These are phyloP conservation scores for Rhinopithecus roxellana DNA, from an alignment of 2,113 vertebrate genomes.

Conservation along the genomic window DNA sequence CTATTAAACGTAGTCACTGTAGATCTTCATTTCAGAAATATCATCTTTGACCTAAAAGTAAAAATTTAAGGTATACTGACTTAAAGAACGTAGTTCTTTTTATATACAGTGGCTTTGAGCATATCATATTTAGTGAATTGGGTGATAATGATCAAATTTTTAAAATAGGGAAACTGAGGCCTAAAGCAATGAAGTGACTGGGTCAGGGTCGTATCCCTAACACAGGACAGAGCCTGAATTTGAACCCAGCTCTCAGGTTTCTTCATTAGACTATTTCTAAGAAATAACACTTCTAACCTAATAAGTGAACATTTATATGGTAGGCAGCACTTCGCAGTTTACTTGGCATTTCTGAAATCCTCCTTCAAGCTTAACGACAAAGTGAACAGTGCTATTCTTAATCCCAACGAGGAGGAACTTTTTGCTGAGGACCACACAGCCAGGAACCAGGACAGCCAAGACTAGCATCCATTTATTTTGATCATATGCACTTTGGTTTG, in stretches of 20 bases:
- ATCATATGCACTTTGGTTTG: neutral
- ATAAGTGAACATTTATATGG: no score
- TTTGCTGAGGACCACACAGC: rapidly evolving
- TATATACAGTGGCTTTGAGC: neutral
- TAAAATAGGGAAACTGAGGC: neutral
- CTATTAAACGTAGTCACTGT: neutral
- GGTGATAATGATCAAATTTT: neutral
- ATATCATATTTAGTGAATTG: neutral
- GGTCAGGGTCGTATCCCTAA: neutral
- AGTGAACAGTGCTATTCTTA: rapidly evolving
- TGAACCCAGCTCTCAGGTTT: neutral
- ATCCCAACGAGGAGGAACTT: rapidly evolving
- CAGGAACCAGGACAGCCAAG: rapidly evolving
- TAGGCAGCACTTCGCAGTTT: neutral
- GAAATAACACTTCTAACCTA: neutral
- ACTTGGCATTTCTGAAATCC: neutral
- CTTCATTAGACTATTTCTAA: neutral
- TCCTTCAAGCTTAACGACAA: no score
- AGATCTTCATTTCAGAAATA: neutral
- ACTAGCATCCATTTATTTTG: rapidly evolving
- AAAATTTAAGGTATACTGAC: neutral
- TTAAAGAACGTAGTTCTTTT: neutral
- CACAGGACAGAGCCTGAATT: neutral
- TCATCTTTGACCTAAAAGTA: neutral
- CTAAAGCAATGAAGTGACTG: neutral